Percentiles rank a stretch among this genome's conserved stretches.
phyloP scores from a whole-genome alignment of 92 coral and sea anemone genomes.

The Porites divaricata region DNA sequence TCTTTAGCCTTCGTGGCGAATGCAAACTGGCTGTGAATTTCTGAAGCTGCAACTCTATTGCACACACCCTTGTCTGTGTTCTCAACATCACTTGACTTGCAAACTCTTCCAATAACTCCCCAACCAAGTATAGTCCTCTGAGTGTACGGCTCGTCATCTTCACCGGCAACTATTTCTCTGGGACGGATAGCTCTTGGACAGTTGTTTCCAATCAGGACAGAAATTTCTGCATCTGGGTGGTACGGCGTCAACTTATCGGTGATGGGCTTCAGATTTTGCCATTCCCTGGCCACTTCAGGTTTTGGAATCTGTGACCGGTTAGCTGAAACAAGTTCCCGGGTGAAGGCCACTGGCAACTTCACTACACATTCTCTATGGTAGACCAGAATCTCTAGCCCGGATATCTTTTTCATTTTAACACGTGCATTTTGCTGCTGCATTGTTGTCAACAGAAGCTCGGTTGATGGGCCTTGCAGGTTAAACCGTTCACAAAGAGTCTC shows the following conservation, averaged over 20 bases:
- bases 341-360: no score
- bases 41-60: no score
- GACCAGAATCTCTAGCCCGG: background rate
- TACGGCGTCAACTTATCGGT: conserved; percentile 15
- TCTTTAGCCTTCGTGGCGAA: conserved; percentile 34
- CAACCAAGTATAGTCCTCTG: conserved; percentile 10
- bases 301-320: conserved; percentile 55
- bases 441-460: conserved; percentile 28
- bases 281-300: conserved; percentile 57
- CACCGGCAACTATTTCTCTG: conserved; percentile 30
- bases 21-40: no score
- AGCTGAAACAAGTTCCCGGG: conserved; percentile 32
- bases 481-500: conserved; percentile 25
- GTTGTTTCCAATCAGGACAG: conserved; percentile 36
- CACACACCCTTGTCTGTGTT: no score
- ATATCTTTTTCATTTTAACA: background rate
- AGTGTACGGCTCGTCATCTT: conserved; percentile 12
- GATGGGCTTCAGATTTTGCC: conserved; percentile 45
- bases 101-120: background rate
- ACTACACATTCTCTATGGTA: no score
- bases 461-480: conserved; percentile 20
- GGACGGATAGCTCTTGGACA: conserved; percentile 26
- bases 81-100: no score
- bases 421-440: conserved; percentile 24
- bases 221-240: conserved; percentile 24